These are phyloP conservation scores for Pelobates fuscus DNA, from an alignment of 2,113 vertebrate genomes.

Conservation along the genomic window DNA sequence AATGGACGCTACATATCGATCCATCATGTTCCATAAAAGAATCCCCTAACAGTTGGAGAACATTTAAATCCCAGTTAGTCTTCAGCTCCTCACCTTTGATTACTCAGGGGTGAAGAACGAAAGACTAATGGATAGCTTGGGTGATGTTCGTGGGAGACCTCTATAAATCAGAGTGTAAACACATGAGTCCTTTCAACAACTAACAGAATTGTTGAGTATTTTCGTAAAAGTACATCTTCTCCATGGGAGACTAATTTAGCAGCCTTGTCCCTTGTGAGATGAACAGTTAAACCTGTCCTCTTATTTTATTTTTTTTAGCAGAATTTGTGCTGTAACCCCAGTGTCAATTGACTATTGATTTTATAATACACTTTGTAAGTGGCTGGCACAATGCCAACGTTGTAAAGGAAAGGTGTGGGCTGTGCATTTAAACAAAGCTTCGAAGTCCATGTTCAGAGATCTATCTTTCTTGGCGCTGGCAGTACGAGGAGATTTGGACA, in stretches of 20 bases:
- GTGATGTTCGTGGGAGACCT: not conserved
- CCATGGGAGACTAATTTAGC: not conserved
- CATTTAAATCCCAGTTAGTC: not conserved
- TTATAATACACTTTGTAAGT: constrained; percentile 43
- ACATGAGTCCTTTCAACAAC: constrained; percentile 1
- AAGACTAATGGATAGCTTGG: not conserved
- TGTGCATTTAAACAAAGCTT: constrained; percentile 4
- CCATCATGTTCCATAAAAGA: too few relatives aligned
- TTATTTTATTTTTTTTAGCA: constrained; percentile 9
- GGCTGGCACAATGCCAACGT: constrained; percentile 22
- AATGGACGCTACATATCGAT: too few relatives aligned
- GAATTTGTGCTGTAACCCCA: constrained; percentile 30
- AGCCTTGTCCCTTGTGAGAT: not conserved
- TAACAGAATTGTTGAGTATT: not conserved
- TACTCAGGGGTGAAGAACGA: not conserved
- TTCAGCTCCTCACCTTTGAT: not conserved
- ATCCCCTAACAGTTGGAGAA: not conserved
- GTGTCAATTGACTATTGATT: constrained; percentile 50
- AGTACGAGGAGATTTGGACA: too few relatives aligned
- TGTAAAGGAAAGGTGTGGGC: constrained; percentile 27
- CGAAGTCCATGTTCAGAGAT: too few relatives aligned
- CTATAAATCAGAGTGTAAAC: constrained; percentile 5
- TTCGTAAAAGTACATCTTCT: constrained; percentile 3
- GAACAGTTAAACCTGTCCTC: constrained; percentile 18
- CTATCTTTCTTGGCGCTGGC: too few relatives aligned